These are phyloP conservation scores for Drosophila pallidifrons DNA, from an alignment of 1,140 invertebrate species.

Conservation along the genomic window DNA sequence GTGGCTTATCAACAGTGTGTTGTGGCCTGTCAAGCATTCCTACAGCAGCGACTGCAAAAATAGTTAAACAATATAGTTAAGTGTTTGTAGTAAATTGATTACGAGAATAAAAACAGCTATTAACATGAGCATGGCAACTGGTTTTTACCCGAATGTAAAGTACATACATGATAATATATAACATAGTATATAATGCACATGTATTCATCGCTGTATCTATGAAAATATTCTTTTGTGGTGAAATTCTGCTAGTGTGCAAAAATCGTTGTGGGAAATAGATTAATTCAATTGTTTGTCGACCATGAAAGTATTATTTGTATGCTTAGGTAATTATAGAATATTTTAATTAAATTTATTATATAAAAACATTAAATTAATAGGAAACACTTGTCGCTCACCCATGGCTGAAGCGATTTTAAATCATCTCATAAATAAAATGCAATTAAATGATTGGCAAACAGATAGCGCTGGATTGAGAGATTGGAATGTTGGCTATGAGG, in stretches of 20 bases:
- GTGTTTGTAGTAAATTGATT: background rate
- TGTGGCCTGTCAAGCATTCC: conserved; percentile 88
- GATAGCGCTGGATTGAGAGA: conserved; percentile 94
- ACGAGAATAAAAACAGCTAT: conserved; percentile 21
- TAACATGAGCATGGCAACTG: conserved; percentile 1
- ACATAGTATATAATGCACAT: conserved; percentile 1
- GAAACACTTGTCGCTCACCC: conserved; percentile 97
- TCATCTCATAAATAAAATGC: conserved; percentile 88
- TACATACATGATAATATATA: background rate
- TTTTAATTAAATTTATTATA: conserved; percentile 11
- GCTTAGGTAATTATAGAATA: conserved; percentile 64
- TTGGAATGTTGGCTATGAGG: conserved; percentile 93
- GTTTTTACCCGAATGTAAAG: conserved; percentile 7
- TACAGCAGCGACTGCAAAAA: conserved; percentile 85
- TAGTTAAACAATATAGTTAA: conserved; percentile 22
- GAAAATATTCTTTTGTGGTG: conserved; percentile 9
- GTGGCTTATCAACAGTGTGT: conserved; percentile 90
- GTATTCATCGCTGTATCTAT: background rate
- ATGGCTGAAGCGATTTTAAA: conserved; percentile 96
- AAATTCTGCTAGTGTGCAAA: conserved; percentile 18
- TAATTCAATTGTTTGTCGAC: conserved; percentile 4
- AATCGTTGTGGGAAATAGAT: conserved; percentile 22
- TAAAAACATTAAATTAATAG: conserved; percentile 80
- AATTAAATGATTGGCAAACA: conserved; percentile 90
- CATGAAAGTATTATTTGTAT: conserved; percentile 78